A percentile compares a stretch with the other conserved stretches of the same genome.
These are phyloP conservation scores for Microtus ochrogaster DNA, from an alignment of 2,113 vertebrate species.

Conservation along the genomic window DNA sequence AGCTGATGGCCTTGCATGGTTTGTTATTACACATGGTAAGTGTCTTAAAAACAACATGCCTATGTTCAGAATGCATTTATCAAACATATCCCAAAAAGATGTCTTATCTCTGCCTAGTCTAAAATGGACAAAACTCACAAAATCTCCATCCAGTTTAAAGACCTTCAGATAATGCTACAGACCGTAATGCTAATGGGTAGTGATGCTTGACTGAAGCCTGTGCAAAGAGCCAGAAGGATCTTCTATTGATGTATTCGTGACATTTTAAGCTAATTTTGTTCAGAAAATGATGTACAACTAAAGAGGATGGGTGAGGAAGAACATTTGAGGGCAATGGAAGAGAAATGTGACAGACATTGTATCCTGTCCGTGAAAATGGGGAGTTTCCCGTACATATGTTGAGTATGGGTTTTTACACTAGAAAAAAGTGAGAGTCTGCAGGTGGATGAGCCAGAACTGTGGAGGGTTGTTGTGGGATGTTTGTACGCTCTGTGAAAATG, in stretches of 20 bases:
- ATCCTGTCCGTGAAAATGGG: neutral
- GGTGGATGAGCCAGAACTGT: neutral
- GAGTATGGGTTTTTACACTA: fast-evolving
- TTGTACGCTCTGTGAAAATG: neutral
- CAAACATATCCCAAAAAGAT: neutral
- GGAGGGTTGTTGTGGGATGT: neutral
- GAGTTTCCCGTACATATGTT: neutral
- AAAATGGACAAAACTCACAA: neutral
- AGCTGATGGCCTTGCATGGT: neutral
- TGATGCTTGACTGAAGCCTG: neutral
- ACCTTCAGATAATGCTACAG: neutral
- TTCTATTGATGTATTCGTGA: neutral
- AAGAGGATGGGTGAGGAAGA: neutral
- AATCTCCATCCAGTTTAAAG: neutral
- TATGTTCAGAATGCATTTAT: neutral
- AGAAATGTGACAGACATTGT: neutral
- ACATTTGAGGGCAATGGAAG: neutral
- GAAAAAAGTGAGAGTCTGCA: neutral
- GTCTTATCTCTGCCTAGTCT: neutral
- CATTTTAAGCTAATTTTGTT: neutral
- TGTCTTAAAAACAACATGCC: neutral
- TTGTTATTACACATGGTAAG: neutral
- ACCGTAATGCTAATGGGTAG: too few species aligned
- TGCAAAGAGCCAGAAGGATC: neutral
- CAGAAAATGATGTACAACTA: neutral